Base-by-base conservation (phyloP, 2,113 vertebrate species). In the Ctenomys sociabilis region DNA sequence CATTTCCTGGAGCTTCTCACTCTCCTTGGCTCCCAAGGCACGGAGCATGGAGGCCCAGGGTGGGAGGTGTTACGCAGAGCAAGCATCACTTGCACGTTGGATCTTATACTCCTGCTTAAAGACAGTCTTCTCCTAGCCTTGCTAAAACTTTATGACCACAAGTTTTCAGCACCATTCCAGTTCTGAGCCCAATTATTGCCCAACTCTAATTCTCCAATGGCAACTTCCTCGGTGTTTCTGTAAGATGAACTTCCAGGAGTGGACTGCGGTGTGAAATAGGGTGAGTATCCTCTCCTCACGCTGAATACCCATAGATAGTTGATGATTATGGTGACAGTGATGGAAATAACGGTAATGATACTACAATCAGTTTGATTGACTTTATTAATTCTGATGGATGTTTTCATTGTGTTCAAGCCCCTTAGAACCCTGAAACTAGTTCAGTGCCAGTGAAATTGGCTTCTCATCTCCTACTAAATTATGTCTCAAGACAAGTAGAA, bases 401-500 rank as follows among this genome's bases (percentile, higher is more conserved):
- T 93, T 78, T 95, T 94, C 30, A 59, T 57, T 77, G 59, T 7
- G 73, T 61, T n/a, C 45, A 61, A 95, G 93, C 68, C 52, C 43
- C 88, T 93, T 21, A 81, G 70, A 94, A 87, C 17, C 84, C 22
- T 52, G 63, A 70, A 81, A 73, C 30, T 88, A 52, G 30, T 95
- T 93, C 19, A 77, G 10, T 52, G 37, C 28, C 52, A 90, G 30
- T 85, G 35, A 93, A 84, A 52, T 85, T 90, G 54, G 72, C 80
- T 77, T 88, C 94, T 91, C 77, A 72, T 28, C 24, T 88, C 52
- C n/a, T 90, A 45, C 77, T 93, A 90, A 97, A 94, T 75, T 82
- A 40, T 14, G 7, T 72, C 19, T 75, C 54, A 77, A 89, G 37
- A 81, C 32, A n/a, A 64, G 28, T 64, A 75, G 17, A 14, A 85